Conservation (phyloP, 2,113 vertebrate species). For the Daubentonia madagascariensis region DNA sequence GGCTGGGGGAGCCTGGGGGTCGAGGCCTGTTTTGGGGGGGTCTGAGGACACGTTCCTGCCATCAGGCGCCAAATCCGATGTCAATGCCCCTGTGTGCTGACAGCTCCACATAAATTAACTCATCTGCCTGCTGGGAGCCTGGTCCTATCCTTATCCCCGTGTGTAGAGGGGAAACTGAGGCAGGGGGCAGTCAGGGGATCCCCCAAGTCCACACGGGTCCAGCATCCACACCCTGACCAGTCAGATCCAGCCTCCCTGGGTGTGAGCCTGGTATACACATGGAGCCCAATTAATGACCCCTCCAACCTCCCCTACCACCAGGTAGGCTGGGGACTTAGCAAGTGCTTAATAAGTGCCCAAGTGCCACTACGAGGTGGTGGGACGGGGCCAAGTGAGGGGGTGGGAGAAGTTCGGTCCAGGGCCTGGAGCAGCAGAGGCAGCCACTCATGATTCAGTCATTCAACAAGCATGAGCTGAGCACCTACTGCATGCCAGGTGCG, state of each 20-base stretch:
- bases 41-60: background rate
- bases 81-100: background rate
- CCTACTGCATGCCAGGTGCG: background rate
- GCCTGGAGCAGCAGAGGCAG: accelerated
- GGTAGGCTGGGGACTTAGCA: accelerated
- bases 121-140: background rate
- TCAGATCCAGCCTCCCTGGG: accelerated
- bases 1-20: background rate
- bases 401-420: background rate
- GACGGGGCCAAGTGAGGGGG: no score
- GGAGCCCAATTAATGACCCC: accelerated
- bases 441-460: background rate
- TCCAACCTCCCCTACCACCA: accelerated
- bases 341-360: accelerated
- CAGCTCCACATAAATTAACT: no score
- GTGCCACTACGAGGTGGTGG: background rate
- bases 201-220: background rate
- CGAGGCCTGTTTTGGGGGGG: background rate
- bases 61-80: accelerated
- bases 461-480: background rate
- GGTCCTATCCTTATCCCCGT: accelerated
- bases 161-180: background rate
- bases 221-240: no score
- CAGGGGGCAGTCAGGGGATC: background rate
- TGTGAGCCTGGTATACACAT: accelerated